Evolutionary conservation across 2,113 vertebrate genomes (phyloP).

Genomic region (Seriola dumerili): DNA sequence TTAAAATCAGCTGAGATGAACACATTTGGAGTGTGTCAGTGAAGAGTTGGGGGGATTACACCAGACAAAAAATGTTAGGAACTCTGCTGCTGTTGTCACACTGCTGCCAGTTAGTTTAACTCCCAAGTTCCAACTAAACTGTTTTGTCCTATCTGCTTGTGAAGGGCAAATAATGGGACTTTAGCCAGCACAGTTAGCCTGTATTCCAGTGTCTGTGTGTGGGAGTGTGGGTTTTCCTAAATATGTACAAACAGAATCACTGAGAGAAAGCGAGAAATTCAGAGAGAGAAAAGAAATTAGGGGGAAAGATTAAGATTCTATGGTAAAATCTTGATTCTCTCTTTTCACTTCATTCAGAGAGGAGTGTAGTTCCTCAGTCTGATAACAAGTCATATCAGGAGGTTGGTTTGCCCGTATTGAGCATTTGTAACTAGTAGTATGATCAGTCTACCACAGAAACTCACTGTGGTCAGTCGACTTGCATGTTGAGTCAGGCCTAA

Average conservation of each 20-base stretch:
- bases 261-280: constrained; percentile 5
- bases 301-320: background rate
- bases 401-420: constrained; percentile 1
- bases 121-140: constrained; percentile 17
- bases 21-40: background rate
- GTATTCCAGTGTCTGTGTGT: constrained; percentile 7
- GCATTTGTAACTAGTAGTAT: background rate
- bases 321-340: constrained; percentile 22
- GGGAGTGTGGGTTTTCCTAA: constrained; percentile 17
- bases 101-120: constrained; percentile 7
- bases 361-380: constrained; percentile 6
- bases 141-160: background rate
- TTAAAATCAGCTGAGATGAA: background rate
- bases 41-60: background rate
- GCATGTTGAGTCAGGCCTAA: constrained; percentile 2
- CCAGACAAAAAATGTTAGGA: background rate
- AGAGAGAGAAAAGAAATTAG: background rate
- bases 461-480: constrained; percentile 4
- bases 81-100: no score
- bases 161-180: constrained; percentile 14
- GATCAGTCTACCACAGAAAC: constrained; percentile 52
- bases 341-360: constrained; percentile 35
- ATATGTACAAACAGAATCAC: constrained; percentile 16
- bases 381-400: constrained; percentile 19
- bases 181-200: background rate